Evolutionary conservation across 2,888 invertebrate species (phyloP), one percentile per base, ranked within the genome.

Genomic region (Scaptomyza caliginosa): DNA sequence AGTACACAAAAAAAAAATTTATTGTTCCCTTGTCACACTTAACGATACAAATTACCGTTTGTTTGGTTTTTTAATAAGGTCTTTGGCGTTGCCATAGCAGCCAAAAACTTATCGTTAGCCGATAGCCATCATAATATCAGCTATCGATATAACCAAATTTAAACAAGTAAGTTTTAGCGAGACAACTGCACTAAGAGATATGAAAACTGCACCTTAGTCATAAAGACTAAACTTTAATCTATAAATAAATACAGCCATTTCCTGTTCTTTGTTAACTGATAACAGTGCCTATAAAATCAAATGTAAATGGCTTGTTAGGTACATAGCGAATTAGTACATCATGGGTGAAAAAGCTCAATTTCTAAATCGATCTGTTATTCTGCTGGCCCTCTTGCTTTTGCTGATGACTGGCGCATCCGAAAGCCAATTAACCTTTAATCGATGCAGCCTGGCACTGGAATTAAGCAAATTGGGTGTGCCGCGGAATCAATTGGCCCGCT

Each of bases 401-500:
- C 7, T 24, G 13, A 21, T 40, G 16, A 3, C 13, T 2, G 28
- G 19, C n/a, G 8, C 1, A 24, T 32, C 11, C 3, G 5, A 16
- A 7, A 60, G 52, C 1, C 3, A 11, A 0, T 50, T 2, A 2
- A 10, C 2, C 0, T 24, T 62, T 0, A 8, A 52, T 19, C 48
- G 45, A 4, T 68, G 65, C 24, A 11, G 17, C 6, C 21, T 68
- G 34, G 74, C 55, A 0, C 2, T 0, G 6, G 64, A 59, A 34
- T 45, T 74, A 55, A 11, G 49, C 7, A 6, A 2, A 19, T 21
- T 43, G n/a, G 38, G 30, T 1, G 40, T 59, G n/a, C 40, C 54
- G 0, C 26, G 48, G 0, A 0, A 11, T 0, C 55, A 88, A 21
- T 36, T 86, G 32, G 21, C 76, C 1, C 49, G 16, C n/a, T 88